phyloP scores from a whole-genome alignment of 2,888 invertebrate species.

The Diarsia mendica region DNA sequence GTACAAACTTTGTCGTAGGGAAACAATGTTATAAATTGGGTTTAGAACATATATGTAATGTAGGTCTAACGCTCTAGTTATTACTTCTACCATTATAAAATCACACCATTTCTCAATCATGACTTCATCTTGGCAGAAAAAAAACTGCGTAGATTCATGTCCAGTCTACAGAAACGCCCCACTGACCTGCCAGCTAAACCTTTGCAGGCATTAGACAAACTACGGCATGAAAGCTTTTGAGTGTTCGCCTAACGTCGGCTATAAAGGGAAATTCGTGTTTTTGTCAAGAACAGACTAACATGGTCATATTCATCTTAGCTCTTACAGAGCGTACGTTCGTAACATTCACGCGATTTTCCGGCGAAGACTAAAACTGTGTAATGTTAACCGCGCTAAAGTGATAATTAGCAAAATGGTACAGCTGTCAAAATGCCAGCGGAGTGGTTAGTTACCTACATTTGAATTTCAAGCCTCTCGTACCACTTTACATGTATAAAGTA shows the following conservation, averaged over 20 bases:
- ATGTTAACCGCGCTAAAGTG: slow-evolving; percentile 30
- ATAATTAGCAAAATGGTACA: slow-evolving; percentile 53
- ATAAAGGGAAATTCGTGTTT: slow-evolving; percentile 64
- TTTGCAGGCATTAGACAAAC: slow-evolving; percentile 61
- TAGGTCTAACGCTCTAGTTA: not conserved
- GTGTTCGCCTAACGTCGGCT: slow-evolving; percentile 61
- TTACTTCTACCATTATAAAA: not conserved
- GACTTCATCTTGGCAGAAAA: not conserved
- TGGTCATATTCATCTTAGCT: slow-evolving; percentile 50
- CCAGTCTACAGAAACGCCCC: slow-evolving; percentile 26
- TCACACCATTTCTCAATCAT: not conserved
- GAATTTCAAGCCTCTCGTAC: slow-evolving; percentile 41
- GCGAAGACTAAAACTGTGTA: slow-evolving; percentile 32
- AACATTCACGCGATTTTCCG: slow-evolving; percentile 16
- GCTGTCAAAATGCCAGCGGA: slow-evolving; percentile 46
- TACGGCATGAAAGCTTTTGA: slow-evolving; percentile 68
- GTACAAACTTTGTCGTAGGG: not conserved
- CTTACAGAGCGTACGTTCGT: slow-evolving; percentile 5
- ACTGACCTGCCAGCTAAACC: slow-evolving; percentile 54
- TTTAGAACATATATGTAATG: not conserved
- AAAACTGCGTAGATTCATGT: not conserved
- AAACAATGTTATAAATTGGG: not conserved
- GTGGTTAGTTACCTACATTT: slow-evolving; percentile 54
- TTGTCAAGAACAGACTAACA: slow-evolving; percentile 54
- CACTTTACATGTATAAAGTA: slow-evolving; percentile 48